Base-by-base conservation (phyloP, 2,888 invertebrate species). In the Drosophila colorata region DNA sequence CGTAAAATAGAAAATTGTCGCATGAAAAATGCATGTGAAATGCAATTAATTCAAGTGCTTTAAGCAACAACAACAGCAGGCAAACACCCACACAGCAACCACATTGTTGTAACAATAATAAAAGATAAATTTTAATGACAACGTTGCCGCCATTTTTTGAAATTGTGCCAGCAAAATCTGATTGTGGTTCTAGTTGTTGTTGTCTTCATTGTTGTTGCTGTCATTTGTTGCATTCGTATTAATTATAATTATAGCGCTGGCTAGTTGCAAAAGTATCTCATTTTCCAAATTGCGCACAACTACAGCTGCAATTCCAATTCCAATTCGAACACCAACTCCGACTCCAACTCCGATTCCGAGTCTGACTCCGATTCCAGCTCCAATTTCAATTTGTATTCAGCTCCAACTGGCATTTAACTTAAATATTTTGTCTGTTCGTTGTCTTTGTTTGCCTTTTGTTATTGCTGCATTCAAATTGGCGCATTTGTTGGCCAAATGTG, bases 211-310 rank as follows among this genome's bases (percentile, higher is more conserved):
- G 25, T 20, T 49, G 47, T 48, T 64, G 46, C 16, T 49, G 37
- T 28, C 38, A 40, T 33, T 64, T 73, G 63, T 33, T 53, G 74
- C 65, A 71, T 74, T 87, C 69, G 66, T 64, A 82, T 83, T 83
- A 87, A 83, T 83, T 87, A 87, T 79, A 83, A 83, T 87, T 83
- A 88, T 69, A 86, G 80, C 63, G 55, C 66, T 63, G 69, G 76
- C 83, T 71, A 74, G 73, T 74, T 71, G 83, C 83, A 85, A 86
- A 82, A 88, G 83, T 83, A 83, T 88, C 88, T 83, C 83, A 88
- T 83, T 87, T 88, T 71, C 44, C 41, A 83, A 83, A 83, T 83
- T 83, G 86, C 88, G 74, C 53, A 68, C 49, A 67, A 52, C 59
- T 1, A 18, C 9, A 53, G 18, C 55, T 33, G 66, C 52, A 66